These are phyloP conservation scores for Octodon degus DNA, from an alignment of 2,113 vertebrate species.

Conservation along the genomic window DNA sequence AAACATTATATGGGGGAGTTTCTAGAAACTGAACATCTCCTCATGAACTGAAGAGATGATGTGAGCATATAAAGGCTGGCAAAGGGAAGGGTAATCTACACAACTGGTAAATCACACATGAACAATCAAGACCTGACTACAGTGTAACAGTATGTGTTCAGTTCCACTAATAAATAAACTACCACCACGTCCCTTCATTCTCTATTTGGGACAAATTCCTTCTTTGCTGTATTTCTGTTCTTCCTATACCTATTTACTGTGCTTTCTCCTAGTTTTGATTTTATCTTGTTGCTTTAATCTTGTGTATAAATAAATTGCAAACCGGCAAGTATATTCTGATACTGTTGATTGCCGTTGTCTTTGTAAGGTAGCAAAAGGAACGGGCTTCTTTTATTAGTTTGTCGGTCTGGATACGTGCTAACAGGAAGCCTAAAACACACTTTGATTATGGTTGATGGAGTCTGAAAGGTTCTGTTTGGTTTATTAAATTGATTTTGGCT, in stretches of 20 bases:
- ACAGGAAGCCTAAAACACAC: neutral
- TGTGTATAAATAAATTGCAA: slow-evolving; percentile 18
- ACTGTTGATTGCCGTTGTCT: slow-evolving; percentile 8
- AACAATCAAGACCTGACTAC: slow-evolving; percentile 10
- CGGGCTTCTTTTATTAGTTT: slow-evolving; percentile 58
- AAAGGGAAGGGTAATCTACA: neutral
- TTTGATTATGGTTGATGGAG: neutral
- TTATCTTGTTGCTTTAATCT: slow-evolving; percentile 32
- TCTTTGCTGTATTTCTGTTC: slow-evolving; percentile 34
- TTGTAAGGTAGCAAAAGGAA: slow-evolving; percentile 29
- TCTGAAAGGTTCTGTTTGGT: slow-evolving; percentile 37
- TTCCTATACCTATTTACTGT: neutral
- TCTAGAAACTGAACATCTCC: neutral
- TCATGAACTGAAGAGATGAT: slow-evolving; percentile 17
- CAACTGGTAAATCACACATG: slow-evolving; percentile 52
- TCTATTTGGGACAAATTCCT: slow-evolving; percentile 48
- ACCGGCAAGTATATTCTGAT: neutral
- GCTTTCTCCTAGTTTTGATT: slow-evolving; percentile 47
- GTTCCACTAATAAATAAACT: slow-evolving; percentile 22
- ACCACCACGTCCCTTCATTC: slow-evolving; percentile 47
- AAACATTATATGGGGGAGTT: neutral
- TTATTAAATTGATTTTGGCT: slow-evolving; percentile 36
- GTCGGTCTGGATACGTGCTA: neutral
- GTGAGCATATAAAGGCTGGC: neutral
- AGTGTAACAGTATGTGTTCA: slow-evolving; percentile 8